Evolutionary conservation across 1,140 invertebrate species (phyloP).

Genomic region (Musca vetustissima): DNA sequence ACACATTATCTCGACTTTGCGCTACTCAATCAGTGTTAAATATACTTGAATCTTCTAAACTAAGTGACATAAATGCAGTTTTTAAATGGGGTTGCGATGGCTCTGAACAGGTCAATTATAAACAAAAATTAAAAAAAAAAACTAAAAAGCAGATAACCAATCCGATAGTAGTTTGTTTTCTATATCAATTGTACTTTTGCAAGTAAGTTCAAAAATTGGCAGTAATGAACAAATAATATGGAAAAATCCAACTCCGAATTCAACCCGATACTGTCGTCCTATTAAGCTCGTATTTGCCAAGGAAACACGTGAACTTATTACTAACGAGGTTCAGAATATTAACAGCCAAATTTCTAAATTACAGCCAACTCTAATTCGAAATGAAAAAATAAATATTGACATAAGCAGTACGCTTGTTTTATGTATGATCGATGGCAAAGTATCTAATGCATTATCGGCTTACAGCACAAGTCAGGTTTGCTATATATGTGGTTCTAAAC

Average conservation of each 20-base stretch:
- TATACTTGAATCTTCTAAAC: background rate
- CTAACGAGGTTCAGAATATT: background rate
- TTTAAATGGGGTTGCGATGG: conserved; percentile 1
- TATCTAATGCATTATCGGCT: background rate
- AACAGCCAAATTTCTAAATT: background rate
- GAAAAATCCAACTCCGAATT: background rate
- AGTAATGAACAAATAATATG: background rate
- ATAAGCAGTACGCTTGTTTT: background rate
- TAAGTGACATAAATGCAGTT: too few relatives aligned
- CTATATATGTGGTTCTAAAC: too few relatives aligned
- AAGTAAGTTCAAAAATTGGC: background rate
- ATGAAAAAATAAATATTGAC: background rate
- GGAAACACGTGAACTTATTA: background rate
- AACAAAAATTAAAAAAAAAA: background rate
- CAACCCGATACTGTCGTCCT: background rate
- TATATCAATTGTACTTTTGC: background rate
- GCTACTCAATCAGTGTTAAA: background rate
- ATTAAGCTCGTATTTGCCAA: background rate
- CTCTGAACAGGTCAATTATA: background rate
- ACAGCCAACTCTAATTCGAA: background rate
- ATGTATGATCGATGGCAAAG: background rate
- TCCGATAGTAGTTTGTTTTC: background rate
- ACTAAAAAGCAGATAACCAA: background rate
- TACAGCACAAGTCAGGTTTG: too few relatives aligned
- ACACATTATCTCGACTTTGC: background rate